A percentile compares a stretch with the other conserved stretches of the same genome.
These are phyloP conservation scores for Morinoia aosen DNA, from an alignment of 2,888 invertebrate genomes.

Conservation along the genomic window DNA sequence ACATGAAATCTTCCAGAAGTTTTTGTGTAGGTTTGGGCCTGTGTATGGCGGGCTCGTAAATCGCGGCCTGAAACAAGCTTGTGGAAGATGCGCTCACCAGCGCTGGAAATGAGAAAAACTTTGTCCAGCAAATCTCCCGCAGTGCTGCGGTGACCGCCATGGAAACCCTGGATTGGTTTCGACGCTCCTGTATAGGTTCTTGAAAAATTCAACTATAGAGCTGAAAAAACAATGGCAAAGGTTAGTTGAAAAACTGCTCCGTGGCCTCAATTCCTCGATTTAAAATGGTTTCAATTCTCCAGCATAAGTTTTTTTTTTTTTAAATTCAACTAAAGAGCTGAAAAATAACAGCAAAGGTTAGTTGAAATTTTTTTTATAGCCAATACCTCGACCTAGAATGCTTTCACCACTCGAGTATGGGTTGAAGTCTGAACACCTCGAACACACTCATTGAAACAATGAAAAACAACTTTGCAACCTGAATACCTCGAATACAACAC, in stretches of 20 bases:
- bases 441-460: neutral
- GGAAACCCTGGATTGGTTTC: neutral
- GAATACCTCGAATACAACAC: neutral
- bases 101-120: neutral
- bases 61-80: neutral
- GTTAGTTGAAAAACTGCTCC: neutral
- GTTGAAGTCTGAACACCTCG: neutral
- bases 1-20: neutral
- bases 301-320: too few species aligned
- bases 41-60: slow-evolving; percentile 5
- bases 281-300: too few species aligned
- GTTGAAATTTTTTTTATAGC: too few species aligned
- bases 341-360: too few species aligned
- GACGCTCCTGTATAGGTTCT: neutral
- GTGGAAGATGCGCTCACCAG: neutral
- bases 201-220: neutral
- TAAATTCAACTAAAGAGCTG: too few species aligned
- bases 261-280: neutral
- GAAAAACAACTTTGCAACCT: too few species aligned
- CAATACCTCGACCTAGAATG: too few species aligned
- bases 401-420: too few species aligned
- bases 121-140: neutral
- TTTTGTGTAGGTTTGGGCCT: neutral
- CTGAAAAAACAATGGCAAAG: neutral
- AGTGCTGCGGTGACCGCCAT: neutral